A percentile compares a stretch with the other conserved stretches of the same genome.
Conservation (phyloP, 2,113 vertebrate genomes). For the Fukomys damarensis region DNA sequence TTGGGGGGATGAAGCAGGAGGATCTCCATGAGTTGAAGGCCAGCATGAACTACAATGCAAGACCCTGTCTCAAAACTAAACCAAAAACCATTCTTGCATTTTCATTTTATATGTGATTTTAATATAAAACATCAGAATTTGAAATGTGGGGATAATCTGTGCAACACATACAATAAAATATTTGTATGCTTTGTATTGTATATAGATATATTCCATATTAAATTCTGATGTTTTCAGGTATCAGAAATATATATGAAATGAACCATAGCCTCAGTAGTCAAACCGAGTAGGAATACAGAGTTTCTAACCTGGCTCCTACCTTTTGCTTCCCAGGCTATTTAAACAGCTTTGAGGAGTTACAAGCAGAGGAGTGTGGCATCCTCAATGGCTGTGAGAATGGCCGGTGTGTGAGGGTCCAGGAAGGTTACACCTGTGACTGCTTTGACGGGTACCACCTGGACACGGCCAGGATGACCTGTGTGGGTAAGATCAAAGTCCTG, state of each 20-base stretch:
- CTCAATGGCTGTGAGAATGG: slow-evolving; percentile 98
- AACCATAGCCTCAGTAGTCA: not conserved
- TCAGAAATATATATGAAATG: not conserved
- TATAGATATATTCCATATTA: not conserved
- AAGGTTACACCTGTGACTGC: slow-evolving; percentile 98
- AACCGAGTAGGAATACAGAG: not conserved
- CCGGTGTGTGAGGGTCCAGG: slow-evolving; percentile 96
- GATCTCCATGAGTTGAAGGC: not conserved
- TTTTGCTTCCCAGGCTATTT: slow-evolving; percentile 82
- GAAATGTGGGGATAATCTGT: not conserved
- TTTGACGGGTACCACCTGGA: slow-evolving; percentile 97
- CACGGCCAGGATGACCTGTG: slow-evolving; percentile 96
- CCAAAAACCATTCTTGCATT: not conserved
- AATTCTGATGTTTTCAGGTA: not conserved
- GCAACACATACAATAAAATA: not conserved
- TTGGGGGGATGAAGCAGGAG: not conserved
- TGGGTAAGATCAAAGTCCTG: slow-evolving; percentile 88
- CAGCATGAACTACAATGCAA: not conserved
- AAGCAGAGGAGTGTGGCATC: slow-evolving; percentile 97
- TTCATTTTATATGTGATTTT: not conserved
- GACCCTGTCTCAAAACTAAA: not conserved
- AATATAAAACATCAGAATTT: not conserved
- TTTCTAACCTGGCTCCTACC: slow-evolving; percentile 21
- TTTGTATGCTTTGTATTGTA: not conserved
- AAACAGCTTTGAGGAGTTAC: slow-evolving; percentile 94